Evolutionary conservation across 2,888 invertebrate genomes (phyloP), one percentile per base, ranked within the genome.

Genomic region (Unio delphinus): DNA sequence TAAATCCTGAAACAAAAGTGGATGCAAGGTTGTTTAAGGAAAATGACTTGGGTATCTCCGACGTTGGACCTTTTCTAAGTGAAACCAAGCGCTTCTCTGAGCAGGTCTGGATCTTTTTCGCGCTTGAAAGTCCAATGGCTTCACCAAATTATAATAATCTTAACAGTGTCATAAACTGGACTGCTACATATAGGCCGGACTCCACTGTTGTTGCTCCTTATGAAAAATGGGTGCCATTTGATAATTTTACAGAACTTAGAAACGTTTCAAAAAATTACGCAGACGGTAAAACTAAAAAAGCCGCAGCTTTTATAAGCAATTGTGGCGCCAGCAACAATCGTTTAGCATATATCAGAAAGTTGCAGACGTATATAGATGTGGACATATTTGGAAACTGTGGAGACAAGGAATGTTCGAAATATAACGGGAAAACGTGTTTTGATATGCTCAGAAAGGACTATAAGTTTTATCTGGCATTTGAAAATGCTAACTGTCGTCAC

Each of bases 301-400:
- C 97, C 7, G 98, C 98, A 68, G 98, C 98, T 97, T 98, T 98
- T 91, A 97, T 98, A 68, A 97, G 97, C 57, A 98, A 98, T 91
- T 98, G 98, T 89, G 95, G 95, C 78, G 96, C 98, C 3, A 93
- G 95, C 65, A 98, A 98, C 90, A 94, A 94, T 6, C 93, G 98
- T 17, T 91, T 96, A 76, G 94, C 95, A 80, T 97, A 95, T 90
- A 97, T 97, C 11, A 93, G 71, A 93, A 78, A 95, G 95, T 78
- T 98, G 68, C 92, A 94, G 78, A 95, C 96, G 89, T 92, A 94
- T 91, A 96, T 98, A 80, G 92, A 94, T 45, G 87, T 89, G 18
- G 87, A 89, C 67, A 81, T 89, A 17, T 88, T 83, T 70, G 89
- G 89, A 17, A 72, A 64, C 15, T 89, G 89, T 71, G 89, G 89